Evolutionary conservation across 2,113 vertebrate species (phyloP).

Genomic region (Larimichthys polyactis): DNA sequence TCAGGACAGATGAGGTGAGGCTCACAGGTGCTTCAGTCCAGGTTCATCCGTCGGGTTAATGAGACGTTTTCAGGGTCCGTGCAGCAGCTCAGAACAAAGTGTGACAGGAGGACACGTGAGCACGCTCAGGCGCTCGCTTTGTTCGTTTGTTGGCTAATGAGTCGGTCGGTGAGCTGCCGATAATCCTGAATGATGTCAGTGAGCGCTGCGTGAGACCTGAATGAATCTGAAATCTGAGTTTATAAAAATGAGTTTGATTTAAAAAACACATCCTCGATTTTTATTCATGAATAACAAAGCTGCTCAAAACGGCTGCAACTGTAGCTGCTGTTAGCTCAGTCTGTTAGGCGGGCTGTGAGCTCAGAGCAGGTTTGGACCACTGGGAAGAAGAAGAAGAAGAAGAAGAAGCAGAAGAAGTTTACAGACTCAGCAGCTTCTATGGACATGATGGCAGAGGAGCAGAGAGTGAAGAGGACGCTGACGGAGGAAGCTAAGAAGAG

Average conservation of each 20-base stretch:
- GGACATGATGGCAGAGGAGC: no score
- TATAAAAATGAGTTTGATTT: no score
- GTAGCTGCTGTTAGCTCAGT: no score
- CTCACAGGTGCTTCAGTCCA: neutral
- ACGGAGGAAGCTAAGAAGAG: no score
- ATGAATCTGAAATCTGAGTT: neutral
- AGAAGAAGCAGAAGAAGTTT: no score
- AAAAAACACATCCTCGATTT: neutral
- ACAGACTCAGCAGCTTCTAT: no score
- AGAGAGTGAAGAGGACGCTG: no score
- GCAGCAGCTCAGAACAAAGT: neutral
- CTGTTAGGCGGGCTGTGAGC: no score
- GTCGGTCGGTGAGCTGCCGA: neutral
- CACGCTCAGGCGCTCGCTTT: neutral
- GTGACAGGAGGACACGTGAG: neutral
- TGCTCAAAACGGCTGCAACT: no score
- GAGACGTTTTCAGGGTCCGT: neutral
- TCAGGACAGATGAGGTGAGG: neutral
- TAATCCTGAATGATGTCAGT: slow-evolving; percentile 19
- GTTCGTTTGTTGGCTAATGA: neutral
- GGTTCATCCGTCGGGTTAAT: slow-evolving; percentile 18
- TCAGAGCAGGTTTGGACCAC: no score
- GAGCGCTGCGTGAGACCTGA: accelerated
- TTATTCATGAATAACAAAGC: neutral
- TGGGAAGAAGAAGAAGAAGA: no score